Percentiles rank a stretch among this genome's conserved stretches.
phyloP scores from a whole-genome alignment of 2,797 vertebrate genomes.

The Morus bassanus region DNA sequence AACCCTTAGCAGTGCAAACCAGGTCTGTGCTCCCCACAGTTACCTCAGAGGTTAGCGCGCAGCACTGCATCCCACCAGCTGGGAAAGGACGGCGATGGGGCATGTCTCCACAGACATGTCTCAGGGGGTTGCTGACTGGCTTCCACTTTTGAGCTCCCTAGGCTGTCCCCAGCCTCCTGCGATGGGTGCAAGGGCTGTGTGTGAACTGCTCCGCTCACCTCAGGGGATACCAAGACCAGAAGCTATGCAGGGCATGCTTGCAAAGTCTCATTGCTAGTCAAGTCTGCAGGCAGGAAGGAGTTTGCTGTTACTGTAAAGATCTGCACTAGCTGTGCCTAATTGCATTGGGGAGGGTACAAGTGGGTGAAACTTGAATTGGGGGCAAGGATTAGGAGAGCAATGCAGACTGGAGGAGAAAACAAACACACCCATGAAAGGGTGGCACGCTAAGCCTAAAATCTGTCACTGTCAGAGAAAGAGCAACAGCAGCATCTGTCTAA shows the following conservation, averaged over 20 bases:
- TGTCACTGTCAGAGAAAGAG: constrained; percentile 63
- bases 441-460: constrained; percentile 21
- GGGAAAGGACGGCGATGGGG: neutral
- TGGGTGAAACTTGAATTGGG: constrained; percentile 3
- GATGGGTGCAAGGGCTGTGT: neutral
- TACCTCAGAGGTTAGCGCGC: neutral
- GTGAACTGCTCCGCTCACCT: neutral
- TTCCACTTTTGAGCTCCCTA: neutral
- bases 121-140: neutral
- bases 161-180: neutral
- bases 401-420: constrained; percentile 49
- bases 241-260: neutral
- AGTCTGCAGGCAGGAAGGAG: neutral
- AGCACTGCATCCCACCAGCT: neutral
- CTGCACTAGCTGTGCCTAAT: neutral
- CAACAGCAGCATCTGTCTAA: constrained; percentile 59
- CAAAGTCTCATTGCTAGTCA: neutral
- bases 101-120: neutral
- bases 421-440: constrained; percentile 48
- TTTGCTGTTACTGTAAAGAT: constrained; percentile 24
- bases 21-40: neutral
- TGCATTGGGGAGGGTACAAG: neutral
- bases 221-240: neutral
- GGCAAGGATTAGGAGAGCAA: constrained; percentile 23
- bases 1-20: neutral